Percentiles rank a stretch among this genome's conserved stretches.
These are phyloP conservation scores for Palythoa grandiflora DNA, from an alignment of 92 coral and sea anemone genomes.

Conservation along the genomic window DNA sequence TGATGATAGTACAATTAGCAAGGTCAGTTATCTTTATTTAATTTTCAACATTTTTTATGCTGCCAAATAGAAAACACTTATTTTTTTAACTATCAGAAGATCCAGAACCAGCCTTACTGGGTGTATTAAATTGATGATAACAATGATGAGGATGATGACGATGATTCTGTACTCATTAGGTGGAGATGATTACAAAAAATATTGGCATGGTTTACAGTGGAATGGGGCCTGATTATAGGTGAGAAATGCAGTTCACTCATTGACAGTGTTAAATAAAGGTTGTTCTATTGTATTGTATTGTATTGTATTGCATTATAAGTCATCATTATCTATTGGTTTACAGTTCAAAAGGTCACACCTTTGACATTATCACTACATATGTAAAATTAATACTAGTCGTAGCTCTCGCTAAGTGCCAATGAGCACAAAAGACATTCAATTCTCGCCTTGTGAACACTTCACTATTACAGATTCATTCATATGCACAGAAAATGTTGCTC, in stretches of 20 bases:
- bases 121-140: background rate
- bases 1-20: constrained; percentile 96
- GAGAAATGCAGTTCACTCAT: background rate
- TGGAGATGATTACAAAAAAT: constrained; percentile 96
- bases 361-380: no score
- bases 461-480: no score
- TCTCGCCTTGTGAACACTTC: no score
- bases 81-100: background rate
- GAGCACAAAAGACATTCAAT: no score
- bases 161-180: constrained; percentile 48
- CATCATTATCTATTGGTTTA: no score
- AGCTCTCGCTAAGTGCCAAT: no score
- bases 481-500: no score
- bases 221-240: constrained; percentile 99
- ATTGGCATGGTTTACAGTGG: constrained; percentile 98
- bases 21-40: constrained; percentile 59
- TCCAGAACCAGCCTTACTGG: background rate
- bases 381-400: no score
- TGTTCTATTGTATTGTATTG: no score
- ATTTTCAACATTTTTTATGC: background rate
- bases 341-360: no score
- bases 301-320: no score
- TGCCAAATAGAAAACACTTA: background rate
- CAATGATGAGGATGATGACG: background rate
- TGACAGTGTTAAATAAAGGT: no score